phyloP scores from a whole-genome alignment of 2,888 invertebrate species.

The Volucella bombylans region DNA sequence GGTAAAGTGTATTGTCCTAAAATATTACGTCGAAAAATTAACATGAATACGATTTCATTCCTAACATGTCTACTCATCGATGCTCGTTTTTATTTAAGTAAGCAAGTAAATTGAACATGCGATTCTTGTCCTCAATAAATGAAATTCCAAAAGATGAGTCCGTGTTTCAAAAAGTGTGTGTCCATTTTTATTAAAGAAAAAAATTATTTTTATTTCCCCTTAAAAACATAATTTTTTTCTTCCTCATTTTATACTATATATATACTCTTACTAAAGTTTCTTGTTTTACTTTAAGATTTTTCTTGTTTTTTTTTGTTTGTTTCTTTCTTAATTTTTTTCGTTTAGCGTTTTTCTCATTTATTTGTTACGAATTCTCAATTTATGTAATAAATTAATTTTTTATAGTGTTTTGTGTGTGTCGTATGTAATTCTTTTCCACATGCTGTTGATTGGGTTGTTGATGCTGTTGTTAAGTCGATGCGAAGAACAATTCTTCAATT shows the following conservation, averaged over 20 bases:
- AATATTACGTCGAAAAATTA: too few relatives aligned
- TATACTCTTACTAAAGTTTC: constrained; percentile 62
- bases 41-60: too few relatives aligned
- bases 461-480: constrained; percentile 18
- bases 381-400: constrained; percentile 67
- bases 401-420: constrained; percentile 53
- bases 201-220: constrained; percentile 73
- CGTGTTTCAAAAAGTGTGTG: too few relatives aligned
- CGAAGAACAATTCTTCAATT: neutral
- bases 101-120: too few relatives aligned
- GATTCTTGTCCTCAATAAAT: too few relatives aligned
- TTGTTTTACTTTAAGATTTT: too few relatives aligned
- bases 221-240: constrained; percentile 67
- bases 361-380: constrained; percentile 64
- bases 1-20: too few relatives aligned
- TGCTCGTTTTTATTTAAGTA: too few relatives aligned
- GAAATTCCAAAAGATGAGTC: too few relatives aligned
- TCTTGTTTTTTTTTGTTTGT: constrained; percentile 20
- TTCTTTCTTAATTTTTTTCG: neutral
- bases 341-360: constrained; percentile 3
- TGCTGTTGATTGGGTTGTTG: constrained; percentile 33
- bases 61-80: too few relatives aligned
- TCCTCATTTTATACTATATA: constrained; percentile 64
- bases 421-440: constrained; percentile 51
- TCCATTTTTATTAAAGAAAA: constrained; percentile 61